Conservation (phyloP, 2,797 vertebrate genomes). For the Dermochelys coriacea region DNA sequence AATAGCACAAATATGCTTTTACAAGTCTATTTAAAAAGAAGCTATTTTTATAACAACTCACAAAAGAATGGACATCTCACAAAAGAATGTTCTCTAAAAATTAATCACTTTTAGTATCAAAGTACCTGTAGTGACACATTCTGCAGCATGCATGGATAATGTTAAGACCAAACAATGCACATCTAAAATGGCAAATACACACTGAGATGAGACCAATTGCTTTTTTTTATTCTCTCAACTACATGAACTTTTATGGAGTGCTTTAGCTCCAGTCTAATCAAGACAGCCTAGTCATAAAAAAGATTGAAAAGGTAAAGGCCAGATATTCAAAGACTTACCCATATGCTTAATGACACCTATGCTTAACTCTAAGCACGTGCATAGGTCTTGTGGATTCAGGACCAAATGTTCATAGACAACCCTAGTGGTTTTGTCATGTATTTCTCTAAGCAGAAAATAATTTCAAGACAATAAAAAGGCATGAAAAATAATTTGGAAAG, state of each 20-base stretch:
- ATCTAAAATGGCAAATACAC: background rate
- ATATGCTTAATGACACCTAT: background rate
- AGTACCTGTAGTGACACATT: background rate
- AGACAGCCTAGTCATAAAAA: background rate
- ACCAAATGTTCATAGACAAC: background rate
- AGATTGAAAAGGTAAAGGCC: background rate
- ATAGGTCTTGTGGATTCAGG: background rate
- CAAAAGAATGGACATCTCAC: background rate
- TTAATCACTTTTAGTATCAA: background rate
- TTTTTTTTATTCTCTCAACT: background rate
- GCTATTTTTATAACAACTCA: background rate
- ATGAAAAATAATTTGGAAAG: background rate
- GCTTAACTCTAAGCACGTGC: background rate
- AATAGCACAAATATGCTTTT: background rate
- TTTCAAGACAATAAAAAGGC: background rate
- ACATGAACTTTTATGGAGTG: background rate
- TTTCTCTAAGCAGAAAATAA: background rate
- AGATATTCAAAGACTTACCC: background rate
- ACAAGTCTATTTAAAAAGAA: background rate
- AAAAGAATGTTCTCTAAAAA: background rate
- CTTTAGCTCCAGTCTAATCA: background rate
- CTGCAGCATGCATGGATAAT: background rate
- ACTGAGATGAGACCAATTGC: background rate
- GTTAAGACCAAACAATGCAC: background rate
- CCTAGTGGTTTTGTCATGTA: background rate